Conservation (phyloP, 1,140 invertebrate genomes). For the Zaprionus inermis region DNA sequence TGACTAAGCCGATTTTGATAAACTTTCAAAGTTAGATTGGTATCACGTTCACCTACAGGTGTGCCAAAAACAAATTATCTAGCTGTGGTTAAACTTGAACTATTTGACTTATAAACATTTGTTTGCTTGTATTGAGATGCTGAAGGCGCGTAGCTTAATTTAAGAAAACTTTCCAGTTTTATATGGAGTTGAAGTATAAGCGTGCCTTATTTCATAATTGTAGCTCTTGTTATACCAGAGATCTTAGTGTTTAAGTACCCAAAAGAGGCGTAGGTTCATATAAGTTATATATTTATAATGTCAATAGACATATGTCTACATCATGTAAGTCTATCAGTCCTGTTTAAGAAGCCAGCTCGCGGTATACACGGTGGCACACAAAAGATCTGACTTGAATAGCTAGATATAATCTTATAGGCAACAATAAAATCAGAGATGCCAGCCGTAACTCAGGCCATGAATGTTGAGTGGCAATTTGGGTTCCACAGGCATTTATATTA, state of each 20-base stretch:
- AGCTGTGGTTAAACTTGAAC: rapidly evolving
- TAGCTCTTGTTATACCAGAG: background rate
- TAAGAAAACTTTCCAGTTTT: background rate
- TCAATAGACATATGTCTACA: background rate
- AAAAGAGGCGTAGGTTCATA: background rate
- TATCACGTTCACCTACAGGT: background rate
- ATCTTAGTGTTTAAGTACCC: background rate
- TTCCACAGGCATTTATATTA: conserved; percentile 32
- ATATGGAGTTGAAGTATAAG: too few relatives aligned
- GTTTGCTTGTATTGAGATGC: background rate
- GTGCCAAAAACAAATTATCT: background rate
- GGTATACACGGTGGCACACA: background rate
- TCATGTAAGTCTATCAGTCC: background rate
- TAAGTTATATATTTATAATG: background rate
- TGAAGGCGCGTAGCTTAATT: background rate
- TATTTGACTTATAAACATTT: background rate
- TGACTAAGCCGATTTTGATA: background rate
- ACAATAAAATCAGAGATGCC: conserved; percentile 73
- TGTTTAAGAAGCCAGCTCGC: background rate
- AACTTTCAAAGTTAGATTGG: background rate
- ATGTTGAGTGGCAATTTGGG: conserved; percentile 68
- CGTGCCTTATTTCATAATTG: background rate
- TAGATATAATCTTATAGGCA: conserved; percentile 7
- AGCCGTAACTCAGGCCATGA: conserved; percentile 63
- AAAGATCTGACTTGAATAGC: conserved; percentile 5